Evolutionary conservation across 1,140 invertebrate genomes (phyloP), one percentile per base, ranked within the genome.

Genomic region (Dendroctonus ponderosae): DNA sequence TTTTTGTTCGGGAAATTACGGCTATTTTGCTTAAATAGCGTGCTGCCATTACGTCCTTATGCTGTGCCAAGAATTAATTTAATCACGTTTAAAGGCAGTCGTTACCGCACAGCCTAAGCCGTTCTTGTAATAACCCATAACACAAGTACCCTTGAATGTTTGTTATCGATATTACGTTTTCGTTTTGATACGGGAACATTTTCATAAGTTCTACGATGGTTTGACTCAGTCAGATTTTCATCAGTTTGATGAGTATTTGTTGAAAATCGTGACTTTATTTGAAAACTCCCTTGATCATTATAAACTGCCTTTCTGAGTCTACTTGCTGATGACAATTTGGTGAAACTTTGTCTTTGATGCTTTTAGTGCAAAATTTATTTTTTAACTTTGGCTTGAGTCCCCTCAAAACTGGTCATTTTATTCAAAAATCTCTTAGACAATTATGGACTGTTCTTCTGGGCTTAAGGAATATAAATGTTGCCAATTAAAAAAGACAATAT

Each of bases 11-110:
- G 50, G 61, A 65, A 65, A 65, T 65, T 65, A 48, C 62, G 11
- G 62, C 52, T 58, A 65, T 65, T 65, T 65, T 65, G 53, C 53
- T 65, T 65, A 65, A 65, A 65, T 41, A 57, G 43, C 62, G 62
- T 41, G 14, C 52, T 38, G 57, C 57, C 9, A 59, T 59, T 48
- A 59, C 15, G 12, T 26, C 46, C 57, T 48, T 48, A 15, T 59
- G 9, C 44, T 48, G 12, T 43, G 43, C 15, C 39, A 14, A 12
- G 49, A 62, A 62, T 62, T 62, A 62, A 62, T 62, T 62, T 62
- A 62, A 65, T 65, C 50, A 26, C 50, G 50, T 52, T 14, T 52
- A 52, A 52, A 52, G 6, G 50, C 50, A 26, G 9, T 14, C 50
- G 50, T 52, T 52, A 52, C 50, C 50, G 50, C 50, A 52, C 50